Conservation (phyloP, 2,113 vertebrate genomes). For the Ictidomys tridecemlineatus region DNA sequence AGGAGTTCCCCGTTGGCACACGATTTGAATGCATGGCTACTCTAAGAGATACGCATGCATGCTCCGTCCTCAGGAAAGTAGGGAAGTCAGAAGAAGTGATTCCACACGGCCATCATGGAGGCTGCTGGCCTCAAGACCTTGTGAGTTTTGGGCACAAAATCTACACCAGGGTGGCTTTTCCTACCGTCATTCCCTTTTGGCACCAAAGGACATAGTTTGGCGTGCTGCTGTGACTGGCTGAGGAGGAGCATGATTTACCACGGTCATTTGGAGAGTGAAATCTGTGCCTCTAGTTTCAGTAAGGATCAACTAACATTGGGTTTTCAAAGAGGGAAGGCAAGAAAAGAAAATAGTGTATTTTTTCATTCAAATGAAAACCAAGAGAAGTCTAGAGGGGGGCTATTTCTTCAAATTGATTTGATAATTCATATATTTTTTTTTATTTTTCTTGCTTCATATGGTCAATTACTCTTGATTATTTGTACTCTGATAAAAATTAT, state of each 20-base stretch:
- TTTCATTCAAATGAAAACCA: background rate
- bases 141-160: background rate
- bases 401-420: background rate
- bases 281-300: background rate
- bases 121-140: background rate
- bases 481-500: background rate
- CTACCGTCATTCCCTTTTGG: background rate
- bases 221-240: no score
- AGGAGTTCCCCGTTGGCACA: background rate
- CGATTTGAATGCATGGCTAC: background rate
- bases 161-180: background rate
- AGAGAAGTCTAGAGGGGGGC: background rate
- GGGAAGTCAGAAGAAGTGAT: background rate
- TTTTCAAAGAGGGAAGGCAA: background rate
- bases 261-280: background rate
- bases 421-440: slow-evolving; percentile 15
- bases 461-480: slow-evolving; percentile 14
- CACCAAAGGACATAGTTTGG: background rate
- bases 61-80: background rate
- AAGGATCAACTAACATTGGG: background rate
- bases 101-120: background rate
- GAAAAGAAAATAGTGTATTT: slow-evolving; percentile 15
- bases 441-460: background rate
- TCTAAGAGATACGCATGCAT: background rate
- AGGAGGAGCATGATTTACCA: background rate